A percentile compares a stretch with the other conserved stretches of the same genome.
Evolutionary conservation across 1,140 invertebrate species (phyloP).

Genomic region (Charaxes varanes): DNA sequence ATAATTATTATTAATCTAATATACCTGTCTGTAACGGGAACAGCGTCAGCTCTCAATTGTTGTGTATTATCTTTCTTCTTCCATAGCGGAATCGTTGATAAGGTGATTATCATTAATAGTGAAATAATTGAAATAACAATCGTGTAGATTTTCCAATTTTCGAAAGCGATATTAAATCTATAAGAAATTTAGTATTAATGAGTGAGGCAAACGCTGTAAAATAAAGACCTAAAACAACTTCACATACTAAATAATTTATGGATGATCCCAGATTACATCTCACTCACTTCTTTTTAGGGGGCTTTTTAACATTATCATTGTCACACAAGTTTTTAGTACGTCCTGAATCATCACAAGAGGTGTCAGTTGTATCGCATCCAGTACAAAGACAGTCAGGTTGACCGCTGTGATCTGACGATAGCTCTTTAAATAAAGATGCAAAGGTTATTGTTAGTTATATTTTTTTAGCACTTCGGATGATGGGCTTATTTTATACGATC

Average conservation of each 20-base stretch:
- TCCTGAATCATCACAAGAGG: slow-evolving; percentile 28
- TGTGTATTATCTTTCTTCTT: neutral
- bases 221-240: neutral
- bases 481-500: neutral
- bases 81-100: slow-evolving; percentile 8
- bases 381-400: slow-evolving; percentile 27
- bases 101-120: neutral
- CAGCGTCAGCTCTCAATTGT: neutral
- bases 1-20: too few relatives aligned
- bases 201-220: too few relatives aligned
- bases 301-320: slow-evolving; percentile 1
- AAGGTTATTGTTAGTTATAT: neutral
- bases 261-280: neutral
- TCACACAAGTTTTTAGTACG: slow-evolving; percentile 22
- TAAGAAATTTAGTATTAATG: neutral
- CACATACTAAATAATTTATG: neutral
- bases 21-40: neutral
- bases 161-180: too few relatives aligned
- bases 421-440: neutral
- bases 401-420: slow-evolving; percentile 14
- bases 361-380: slow-evolving; percentile 19
- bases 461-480: neutral
- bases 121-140: neutral
- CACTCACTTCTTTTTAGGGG: slow-evolving; percentile 5
- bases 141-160: neutral